Evolutionary conservation across 1,140 invertebrate species (phyloP), one percentile per base, ranked within the genome.

Genomic region (Drosophila bocqueti): DNA sequence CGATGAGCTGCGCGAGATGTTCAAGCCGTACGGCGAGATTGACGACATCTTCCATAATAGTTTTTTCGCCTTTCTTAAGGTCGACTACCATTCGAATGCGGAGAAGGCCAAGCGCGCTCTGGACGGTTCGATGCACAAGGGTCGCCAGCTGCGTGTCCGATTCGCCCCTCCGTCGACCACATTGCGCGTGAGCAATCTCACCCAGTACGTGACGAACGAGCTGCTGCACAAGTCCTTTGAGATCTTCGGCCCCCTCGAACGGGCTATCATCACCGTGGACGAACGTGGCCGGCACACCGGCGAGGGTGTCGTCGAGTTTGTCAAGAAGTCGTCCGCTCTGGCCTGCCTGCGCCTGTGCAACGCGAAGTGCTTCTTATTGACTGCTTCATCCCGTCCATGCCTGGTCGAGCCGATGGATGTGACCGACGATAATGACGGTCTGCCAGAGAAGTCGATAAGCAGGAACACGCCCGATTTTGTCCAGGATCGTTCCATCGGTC

Each of bases 271-370:
- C 0, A 96, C 97, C 83, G 98, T 99, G 38, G 99, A 99, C 94
- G 99, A 99, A 76, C 95, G 98, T 90, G 99, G 99, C 55, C 98
- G 98, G 93, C 96, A 97, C 10, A 96, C 96, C 18, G 98, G 98
- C 15, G 99, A 99, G 94, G 99, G 99, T 15, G 96, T 99, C 58
- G 96, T 99, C 15, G 99, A 99, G 93, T 99, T 98, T 94, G 96
- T 96, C 3, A 95, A 98, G 63, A 99, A 99, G 94, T 96, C 96
- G 29, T 96, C 96, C 73, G 98, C 98, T 2, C 94, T 96, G 62
- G 94, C 96, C 47, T 99, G 98, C 1, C 94, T 99, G 16, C 95
- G 97, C 49, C 96, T 97, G 85, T 99, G 99, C 86, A 96, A 94
- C 34, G 98, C 99, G 72, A 97, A 97, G 55, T 99, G 98, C 83